Evolutionary conservation across 2,888 invertebrate genomes (phyloP).

Genomic region (Busseola fusca): DNA sequence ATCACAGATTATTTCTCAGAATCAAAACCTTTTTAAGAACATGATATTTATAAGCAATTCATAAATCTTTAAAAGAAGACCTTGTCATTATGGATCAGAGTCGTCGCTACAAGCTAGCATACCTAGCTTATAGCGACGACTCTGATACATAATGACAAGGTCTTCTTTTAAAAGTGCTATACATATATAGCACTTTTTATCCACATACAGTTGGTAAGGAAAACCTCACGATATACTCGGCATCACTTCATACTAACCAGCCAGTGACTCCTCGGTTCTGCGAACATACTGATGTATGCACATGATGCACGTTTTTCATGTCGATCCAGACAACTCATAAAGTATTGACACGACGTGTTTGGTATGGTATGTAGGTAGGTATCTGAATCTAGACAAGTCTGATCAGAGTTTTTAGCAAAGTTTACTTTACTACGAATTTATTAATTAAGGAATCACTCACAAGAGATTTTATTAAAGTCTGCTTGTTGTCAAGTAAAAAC

Average conservation of each 20-base stretch:
- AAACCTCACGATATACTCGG: slow-evolving; percentile 19
- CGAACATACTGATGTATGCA: slow-evolving; percentile 43
- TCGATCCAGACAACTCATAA: slow-evolving; percentile 23
- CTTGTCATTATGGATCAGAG: slow-evolving; percentile 2
- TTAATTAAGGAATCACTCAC: no score
- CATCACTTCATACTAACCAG: slow-evolving; percentile 8
- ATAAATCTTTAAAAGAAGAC: slow-evolving; percentile 23
- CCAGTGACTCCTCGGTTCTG: slow-evolving; percentile 23
- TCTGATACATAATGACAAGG: slow-evolving; percentile 5
- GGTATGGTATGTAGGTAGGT: no score
- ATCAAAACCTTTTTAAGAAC: slow-evolving; percentile 30
- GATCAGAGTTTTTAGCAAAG: neutral
- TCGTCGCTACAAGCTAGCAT: neutral
- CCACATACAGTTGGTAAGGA: neutral
- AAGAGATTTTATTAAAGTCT: no score
- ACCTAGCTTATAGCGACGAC: neutral
- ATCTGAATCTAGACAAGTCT: neutral
- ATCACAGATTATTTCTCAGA: slow-evolving; percentile 27
- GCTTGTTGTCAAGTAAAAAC: neutral
- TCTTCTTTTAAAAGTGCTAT: slow-evolving; percentile 10
- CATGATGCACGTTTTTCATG: slow-evolving; percentile 40
- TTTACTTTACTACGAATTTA: neutral
- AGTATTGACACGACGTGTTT: neutral
- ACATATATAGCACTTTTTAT: slow-evolving; percentile 9
- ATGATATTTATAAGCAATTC: slow-evolving; percentile 44